Evolutionary conservation across 2,113 vertebrate species (phyloP).

Genomic region (Dicerorhinus sumatrensis): DNA sequence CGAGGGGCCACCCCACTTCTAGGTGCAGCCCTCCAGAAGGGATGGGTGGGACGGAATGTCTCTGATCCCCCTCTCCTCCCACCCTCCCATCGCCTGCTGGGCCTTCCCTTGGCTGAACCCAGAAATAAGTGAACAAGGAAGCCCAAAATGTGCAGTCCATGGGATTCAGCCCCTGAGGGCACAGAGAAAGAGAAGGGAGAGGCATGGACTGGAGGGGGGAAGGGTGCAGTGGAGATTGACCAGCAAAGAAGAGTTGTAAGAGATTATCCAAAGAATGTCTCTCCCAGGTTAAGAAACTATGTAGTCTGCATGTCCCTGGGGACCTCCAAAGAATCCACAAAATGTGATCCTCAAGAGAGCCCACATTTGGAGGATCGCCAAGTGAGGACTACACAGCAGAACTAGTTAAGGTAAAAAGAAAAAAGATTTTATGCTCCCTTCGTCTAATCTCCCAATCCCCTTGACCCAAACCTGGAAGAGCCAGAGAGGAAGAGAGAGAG

Average conservation of each 20-base stretch:
- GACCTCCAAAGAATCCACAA: neutral
- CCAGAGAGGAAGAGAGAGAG: neutral
- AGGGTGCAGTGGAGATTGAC: neutral
- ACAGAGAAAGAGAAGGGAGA: neutral
- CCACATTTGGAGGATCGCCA: neutral
- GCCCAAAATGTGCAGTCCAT: neutral
- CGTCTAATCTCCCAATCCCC: neutral
- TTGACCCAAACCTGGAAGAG: neutral
- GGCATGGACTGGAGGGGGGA: neutral
- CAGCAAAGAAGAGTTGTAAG: neutral
- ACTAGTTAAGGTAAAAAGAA: neutral
- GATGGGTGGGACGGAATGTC: neutral
- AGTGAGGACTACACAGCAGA: neutral
- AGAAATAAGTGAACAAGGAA: neutral
- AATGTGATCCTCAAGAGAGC: neutral
- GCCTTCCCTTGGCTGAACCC: neutral
- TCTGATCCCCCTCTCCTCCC: too few species aligned
- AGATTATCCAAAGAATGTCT: neutral
- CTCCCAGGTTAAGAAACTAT: neutral
- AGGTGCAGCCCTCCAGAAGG: neutral
- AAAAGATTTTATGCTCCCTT: neutral
- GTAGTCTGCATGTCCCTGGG: neutral
- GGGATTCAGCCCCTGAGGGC: neutral
- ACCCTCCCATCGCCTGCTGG: neutral
- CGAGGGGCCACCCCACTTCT: too few species aligned